Evolutionary conservation across 1,140 invertebrate species (phyloP).

Genomic region (Brachionus rotundiformis): DNA sequence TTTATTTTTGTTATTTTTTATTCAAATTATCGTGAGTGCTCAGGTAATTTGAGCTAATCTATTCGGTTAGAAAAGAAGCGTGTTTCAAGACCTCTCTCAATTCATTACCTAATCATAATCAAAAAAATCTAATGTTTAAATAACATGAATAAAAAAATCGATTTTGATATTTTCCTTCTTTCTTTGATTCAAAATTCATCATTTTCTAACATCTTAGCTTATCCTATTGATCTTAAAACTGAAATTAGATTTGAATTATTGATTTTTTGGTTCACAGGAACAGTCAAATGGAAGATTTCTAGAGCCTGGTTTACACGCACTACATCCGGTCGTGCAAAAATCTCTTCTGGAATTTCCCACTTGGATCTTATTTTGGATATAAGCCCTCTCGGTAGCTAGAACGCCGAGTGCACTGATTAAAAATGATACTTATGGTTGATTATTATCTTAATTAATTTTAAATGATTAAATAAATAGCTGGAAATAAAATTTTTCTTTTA

Average conservation of each 20-base stretch:
- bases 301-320: neutral
- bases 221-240: slow-evolving; percentile 11
- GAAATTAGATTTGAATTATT: neutral
- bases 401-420: no score
- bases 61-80: no score
- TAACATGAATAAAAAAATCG: neutral
- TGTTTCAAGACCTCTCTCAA: neutral
- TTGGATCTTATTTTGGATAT: no score
- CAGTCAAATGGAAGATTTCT: neutral
- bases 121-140: neutral
- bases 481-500: no score
- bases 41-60: neutral
- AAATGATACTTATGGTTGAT: no score
- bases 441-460: no score
- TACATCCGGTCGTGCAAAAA: neutral
- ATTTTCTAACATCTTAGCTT: neutral
- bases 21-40: neutral
- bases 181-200: neutral
- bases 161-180: neutral
- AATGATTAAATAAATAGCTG: no score
- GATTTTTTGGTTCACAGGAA: neutral
- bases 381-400: no score
- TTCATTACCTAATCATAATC: neutral
- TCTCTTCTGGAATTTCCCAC: neutral
- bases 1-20: no score